These are phyloP conservation scores for Neoseiulus cucumeris DNA, from an alignment of 1,140 invertebrate genomes.

Conservation along the genomic window DNA sequence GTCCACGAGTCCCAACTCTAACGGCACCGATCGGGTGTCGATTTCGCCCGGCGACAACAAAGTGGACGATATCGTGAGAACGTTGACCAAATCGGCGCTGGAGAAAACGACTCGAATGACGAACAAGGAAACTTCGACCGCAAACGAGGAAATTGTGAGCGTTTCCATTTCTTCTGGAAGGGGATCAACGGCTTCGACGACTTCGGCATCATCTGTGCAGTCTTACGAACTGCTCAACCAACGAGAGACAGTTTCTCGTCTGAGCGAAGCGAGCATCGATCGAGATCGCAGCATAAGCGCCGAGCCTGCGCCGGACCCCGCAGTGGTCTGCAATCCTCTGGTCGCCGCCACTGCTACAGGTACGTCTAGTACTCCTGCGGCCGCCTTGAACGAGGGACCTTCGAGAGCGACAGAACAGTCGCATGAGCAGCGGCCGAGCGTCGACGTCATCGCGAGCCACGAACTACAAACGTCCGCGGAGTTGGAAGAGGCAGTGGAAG, in stretches of 20 bases:
- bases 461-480: not conserved
- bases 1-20: not conserved
- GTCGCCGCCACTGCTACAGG: too few species aligned
- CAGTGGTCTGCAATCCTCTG: too few species aligned
- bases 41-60: not conserved
- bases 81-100: too few species aligned
- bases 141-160: not conserved
- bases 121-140: not conserved
- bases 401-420: not conserved
- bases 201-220: constrained; percentile 1
- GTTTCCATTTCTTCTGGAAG: constrained; percentile 2
- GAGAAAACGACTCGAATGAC: not conserved
- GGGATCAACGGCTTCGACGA: constrained; percentile 2
- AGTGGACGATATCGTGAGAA: not conserved
- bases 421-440: not conserved
- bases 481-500: not conserved
- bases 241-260: not conserved
- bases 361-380: not conserved
- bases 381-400: not conserved
- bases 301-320: not conserved
- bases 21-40: not conserved
- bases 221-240: not conserved
- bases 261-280: constrained; percentile 3
- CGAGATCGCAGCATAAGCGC: constrained; percentile 3
- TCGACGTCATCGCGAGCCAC: too few species aligned